Conservation (phyloP, 2,113 vertebrate species). For the Coturnix japonica region DNA sequence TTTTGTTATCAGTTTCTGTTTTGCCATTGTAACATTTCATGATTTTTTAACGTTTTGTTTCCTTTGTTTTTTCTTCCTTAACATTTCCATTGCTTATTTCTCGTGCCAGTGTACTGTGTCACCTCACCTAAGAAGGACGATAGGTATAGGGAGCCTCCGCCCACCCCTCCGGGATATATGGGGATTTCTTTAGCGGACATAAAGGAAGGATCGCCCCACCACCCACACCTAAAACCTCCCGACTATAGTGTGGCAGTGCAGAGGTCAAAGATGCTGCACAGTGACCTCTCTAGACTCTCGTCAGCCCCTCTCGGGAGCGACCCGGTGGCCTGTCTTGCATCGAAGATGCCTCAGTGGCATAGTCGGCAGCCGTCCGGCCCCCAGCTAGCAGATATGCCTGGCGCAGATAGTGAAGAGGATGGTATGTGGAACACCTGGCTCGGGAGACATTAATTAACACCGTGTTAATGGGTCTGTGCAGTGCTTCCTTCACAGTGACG, state of each 20-base stretch:
- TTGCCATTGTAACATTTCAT: slow-evolving; percentile 82
- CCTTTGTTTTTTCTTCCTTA: slow-evolving; percentile 78
- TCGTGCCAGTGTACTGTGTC: slow-evolving; percentile 95
- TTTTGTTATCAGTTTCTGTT: slow-evolving; percentile 78
- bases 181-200: slow-evolving; percentile 94
- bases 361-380: slow-evolving; percentile 68
- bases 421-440: slow-evolving; percentile 82
- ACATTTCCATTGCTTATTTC: slow-evolving; percentile 82
- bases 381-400: slow-evolving; percentile 74
- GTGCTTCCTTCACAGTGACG: background rate
- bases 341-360: slow-evolving; percentile 81
- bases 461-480: slow-evolving; percentile 25
- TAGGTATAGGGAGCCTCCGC: slow-evolving; percentile 95
- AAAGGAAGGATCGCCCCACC: slow-evolving; percentile 82
- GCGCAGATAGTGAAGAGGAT: slow-evolving; percentile 89
- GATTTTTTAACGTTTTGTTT: slow-evolving; percentile 78
- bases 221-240: slow-evolving; percentile 90
- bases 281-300: slow-evolving; percentile 78
- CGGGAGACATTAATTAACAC: slow-evolving; percentile 38
- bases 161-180: slow-evolving; percentile 96
- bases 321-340: slow-evolving; percentile 76
- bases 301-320: slow-evolving; percentile 72
- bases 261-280: slow-evolving; percentile 93
- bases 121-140: slow-evolving; percentile 95
- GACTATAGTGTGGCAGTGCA: slow-evolving; percentile 98